Evolutionary conservation across 2,888 invertebrate genomes (phyloP).

Genomic region (Spialia ferax): DNA sequence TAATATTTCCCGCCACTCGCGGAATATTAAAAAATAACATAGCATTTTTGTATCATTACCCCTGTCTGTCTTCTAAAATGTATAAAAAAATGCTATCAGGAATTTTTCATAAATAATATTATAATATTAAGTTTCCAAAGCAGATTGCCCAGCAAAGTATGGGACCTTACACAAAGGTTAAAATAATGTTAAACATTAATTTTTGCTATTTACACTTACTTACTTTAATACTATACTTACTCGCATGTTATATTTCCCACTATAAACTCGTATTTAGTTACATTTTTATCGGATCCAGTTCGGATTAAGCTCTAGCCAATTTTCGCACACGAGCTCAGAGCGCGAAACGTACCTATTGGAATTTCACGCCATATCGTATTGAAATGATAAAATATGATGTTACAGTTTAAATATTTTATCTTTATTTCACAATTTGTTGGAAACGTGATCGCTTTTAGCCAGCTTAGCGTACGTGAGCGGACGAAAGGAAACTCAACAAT

Average conservation of each 20-base stretch:
- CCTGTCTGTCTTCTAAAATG: too few species aligned
- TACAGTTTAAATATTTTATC: conserved; percentile 39
- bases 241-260: neutral
- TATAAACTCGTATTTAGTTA: conserved; percentile 11
- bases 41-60: too few species aligned
- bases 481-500: conserved; percentile 27
- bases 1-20: too few species aligned
- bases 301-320: conserved; percentile 21
- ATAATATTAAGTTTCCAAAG: too few species aligned
- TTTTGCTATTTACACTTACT: too few species aligned
- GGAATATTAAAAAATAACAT: too few species aligned
- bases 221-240: neutral
- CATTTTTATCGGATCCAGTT: conserved; percentile 24
- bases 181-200: too few species aligned
- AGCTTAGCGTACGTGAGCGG: conserved; percentile 38
- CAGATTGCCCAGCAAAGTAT: too few species aligned
- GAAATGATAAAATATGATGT: conserved; percentile 37
- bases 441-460: conserved; percentile 39
- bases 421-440: conserved; percentile 39
- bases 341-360: conserved; percentile 24
- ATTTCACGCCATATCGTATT: conserved; percentile 32
- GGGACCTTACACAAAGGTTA: too few species aligned
- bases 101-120: too few species aligned
- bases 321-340: conserved; percentile 14
- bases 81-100: too few species aligned